Evolutionary conservation across 2,797 vertebrate genomes (phyloP).

Genomic region (Parotocinclus haroldoi): DNA sequence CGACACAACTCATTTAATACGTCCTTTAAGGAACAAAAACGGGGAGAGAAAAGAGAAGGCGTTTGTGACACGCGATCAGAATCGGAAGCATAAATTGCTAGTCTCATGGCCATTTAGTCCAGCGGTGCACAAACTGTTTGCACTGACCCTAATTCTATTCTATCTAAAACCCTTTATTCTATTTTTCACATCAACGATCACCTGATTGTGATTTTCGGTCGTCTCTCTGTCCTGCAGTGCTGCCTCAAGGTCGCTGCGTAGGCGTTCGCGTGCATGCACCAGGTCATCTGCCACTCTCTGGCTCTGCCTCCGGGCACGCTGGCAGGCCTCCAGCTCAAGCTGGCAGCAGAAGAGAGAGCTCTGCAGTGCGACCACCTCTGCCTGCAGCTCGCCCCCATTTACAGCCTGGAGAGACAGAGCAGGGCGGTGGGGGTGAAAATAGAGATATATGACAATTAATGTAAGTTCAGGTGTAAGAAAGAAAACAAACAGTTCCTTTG

Average conservation of each 20-base stretch:
- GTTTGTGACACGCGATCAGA: too few species aligned
- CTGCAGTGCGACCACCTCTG: slow-evolving; percentile 81
- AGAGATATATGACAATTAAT: background rate
- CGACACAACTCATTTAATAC: too few species aligned
- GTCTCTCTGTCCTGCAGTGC: slow-evolving; percentile 83
- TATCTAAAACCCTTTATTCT: too few species aligned
- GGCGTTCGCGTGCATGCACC: slow-evolving; percentile 67
- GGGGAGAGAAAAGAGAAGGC: too few species aligned
- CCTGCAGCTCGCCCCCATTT: slow-evolving; percentile 71
- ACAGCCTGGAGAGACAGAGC: slow-evolving; percentile 58
- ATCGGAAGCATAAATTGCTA: too few species aligned
- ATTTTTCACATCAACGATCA: slow-evolving; percentile 38
- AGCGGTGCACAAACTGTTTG: too few species aligned
- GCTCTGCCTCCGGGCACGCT: slow-evolving; percentile 75
- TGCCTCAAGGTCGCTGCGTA: slow-evolving; percentile 74
- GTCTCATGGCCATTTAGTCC: too few species aligned
- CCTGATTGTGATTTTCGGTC: slow-evolving; percentile 88
- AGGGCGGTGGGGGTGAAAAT: background rate
- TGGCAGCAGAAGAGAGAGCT: slow-evolving; percentile 84
- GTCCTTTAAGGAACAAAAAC: too few species aligned
- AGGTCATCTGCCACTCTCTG: slow-evolving; percentile 80
- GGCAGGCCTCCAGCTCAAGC: slow-evolving; percentile 83
- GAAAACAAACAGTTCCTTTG: too few species aligned
- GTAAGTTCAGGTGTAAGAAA: too few species aligned
- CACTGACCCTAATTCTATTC: too few species aligned